Base-by-base conservation (phyloP, 1,140 invertebrate genomes). In the Homarus americanus region DNA sequence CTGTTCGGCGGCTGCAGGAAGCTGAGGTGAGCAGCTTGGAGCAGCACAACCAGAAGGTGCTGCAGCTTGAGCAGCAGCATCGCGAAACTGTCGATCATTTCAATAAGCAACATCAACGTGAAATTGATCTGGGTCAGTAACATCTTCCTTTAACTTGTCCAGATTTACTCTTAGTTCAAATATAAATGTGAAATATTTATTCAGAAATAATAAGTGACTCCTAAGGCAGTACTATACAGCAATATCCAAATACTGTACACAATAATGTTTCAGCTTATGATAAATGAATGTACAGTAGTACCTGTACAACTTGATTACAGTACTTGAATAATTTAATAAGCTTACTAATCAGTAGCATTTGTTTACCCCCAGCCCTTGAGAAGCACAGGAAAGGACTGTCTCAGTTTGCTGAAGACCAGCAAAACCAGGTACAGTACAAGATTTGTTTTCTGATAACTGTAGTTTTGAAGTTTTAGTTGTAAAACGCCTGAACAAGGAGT, bases 1-100 rank as follows among this genome's bases (percentile, higher is more conserved):
- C 94, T 28, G 95, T 95, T 92, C 93, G 94, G 58, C 93, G 94
- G 75, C 93, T 96, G 58, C 95, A 96, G 90, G 95, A 96, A 87
- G 94, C 95, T 75, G 91, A 96, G 49, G 92, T 93, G 2, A 93
- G 94, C 58, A 95, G 96, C 92, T 94, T 94, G 82, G 89, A 94
- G 41, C 93, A 94, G 49, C 94, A 94, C 87, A 41, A 38, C 15
- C 49, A 89, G 36, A 78, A 89, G 40, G 49, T 90, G 10, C 72
- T 87, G 72, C 41, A 87, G 41, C 78, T 91, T 9, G 38, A 87
- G 41, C 40, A 82, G 41, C 40, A 63, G 40, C 91, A 91, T 17
- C 76, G 34, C 1, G 10, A 58, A 17, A 10, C 58, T 1, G 36
- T 91, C 4, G 66, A 58, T 2, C 32, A 49, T 28, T 40, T 91